Evolutionary conservation across 2,888 invertebrate species (phyloP).

Genomic region (Mythimna albipuncta): DNA sequence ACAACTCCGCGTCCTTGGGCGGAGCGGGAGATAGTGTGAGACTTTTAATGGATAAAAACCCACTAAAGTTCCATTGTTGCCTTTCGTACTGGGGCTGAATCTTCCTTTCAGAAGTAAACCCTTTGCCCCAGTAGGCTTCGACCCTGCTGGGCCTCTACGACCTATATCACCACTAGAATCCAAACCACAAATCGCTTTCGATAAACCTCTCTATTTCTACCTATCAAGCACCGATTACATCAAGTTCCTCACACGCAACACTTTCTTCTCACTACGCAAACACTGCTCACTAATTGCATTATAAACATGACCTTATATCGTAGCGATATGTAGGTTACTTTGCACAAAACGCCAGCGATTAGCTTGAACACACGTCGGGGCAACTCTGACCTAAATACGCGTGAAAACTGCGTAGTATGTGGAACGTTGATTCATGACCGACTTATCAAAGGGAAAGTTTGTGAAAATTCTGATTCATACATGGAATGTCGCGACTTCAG

Average conservation of each 20-base stretch:
- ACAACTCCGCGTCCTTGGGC: too few species aligned
- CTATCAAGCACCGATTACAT: not conserved
- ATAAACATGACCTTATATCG: constrained; percentile 63
- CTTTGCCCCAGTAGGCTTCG: too few species aligned
- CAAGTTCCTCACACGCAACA: constrained; percentile 36
- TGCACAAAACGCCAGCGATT: constrained; percentile 55
- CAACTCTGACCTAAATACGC: constrained; percentile 54
- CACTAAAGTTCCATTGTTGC: too few species aligned
- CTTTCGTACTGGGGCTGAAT: too few species aligned
- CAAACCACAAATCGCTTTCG: not conserved
- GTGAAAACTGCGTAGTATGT: constrained; percentile 36
- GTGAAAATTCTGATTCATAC: constrained; percentile 14
- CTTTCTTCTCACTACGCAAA: constrained; percentile 16
- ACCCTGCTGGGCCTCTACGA: too few species aligned
- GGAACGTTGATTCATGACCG: constrained; percentile 16
- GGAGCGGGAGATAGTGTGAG: too few species aligned
- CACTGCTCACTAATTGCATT: constrained; percentile 39
- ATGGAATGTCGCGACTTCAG: constrained; percentile 4
- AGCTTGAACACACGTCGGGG: constrained; percentile 47
- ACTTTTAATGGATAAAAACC: too few species aligned
- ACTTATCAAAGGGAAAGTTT: constrained; percentile 11
- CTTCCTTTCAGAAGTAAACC: too few species aligned
- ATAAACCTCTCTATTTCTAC: not conserved
- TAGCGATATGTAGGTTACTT: constrained; percentile 59
- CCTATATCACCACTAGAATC: not conserved